Conservation (phyloP, 2,113 vertebrate species). For the Oncorhynchus nerka region DNA sequence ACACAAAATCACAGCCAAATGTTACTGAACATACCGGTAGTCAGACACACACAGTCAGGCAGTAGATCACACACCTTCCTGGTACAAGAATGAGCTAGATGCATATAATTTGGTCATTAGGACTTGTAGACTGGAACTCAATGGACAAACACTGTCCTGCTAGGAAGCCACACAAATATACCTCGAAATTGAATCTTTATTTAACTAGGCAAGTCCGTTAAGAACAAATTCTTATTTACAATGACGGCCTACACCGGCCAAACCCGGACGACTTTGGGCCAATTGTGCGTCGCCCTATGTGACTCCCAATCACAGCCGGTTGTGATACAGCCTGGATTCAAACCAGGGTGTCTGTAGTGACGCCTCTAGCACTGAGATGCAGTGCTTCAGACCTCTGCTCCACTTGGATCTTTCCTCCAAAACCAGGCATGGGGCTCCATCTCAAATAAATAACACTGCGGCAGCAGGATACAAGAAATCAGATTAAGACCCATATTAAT, state of each 20-base stretch:
- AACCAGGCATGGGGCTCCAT: background rate
- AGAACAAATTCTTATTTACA: no score
- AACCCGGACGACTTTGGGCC: no score
- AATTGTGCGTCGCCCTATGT: no score
- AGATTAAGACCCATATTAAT: slow-evolving; percentile 26
- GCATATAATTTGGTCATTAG: slow-evolving; percentile 32
- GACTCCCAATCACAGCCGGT: no score
- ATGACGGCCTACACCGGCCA: no score
- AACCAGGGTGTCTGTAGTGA: no score
- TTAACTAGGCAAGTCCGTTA: no score
- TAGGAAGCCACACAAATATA: slow-evolving; percentile 35
- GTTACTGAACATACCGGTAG: background rate
- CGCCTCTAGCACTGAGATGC: no score
- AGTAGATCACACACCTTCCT: slow-evolving; percentile 41
- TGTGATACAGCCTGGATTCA: no score
- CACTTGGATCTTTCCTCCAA: slow-evolving; percentile 4
- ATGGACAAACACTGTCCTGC: slow-evolving; percentile 15
- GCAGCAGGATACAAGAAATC: slow-evolving; percentile 8
- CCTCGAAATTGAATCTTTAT: slow-evolving; percentile 20
- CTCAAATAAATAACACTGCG: slow-evolving; percentile 3
- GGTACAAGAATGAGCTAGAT: slow-evolving; percentile 42
- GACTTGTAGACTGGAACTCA: slow-evolving; percentile 18
- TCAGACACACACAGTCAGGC: background rate
- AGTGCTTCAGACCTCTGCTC: no score
- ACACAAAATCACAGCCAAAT: background rate